These are phyloP conservation scores for Nothura maculosa DNA, from an alignment of 2,797 vertebrate genomes.

Conservation along the genomic window DNA sequence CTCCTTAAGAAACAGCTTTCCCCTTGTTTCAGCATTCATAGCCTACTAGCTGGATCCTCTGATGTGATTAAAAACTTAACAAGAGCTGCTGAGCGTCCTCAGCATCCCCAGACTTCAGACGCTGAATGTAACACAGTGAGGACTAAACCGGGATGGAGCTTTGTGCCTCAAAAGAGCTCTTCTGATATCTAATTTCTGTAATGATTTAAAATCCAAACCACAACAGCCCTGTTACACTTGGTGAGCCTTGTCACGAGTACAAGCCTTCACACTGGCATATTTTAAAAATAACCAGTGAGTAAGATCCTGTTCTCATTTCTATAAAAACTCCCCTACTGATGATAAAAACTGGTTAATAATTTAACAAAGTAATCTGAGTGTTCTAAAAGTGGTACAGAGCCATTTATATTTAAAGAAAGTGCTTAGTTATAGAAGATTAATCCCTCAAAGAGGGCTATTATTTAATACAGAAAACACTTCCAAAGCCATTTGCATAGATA, in stretches of 20 bases:
- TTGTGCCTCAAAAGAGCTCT: background rate
- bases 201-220: slow-evolving; percentile 28
- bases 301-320: slow-evolving; percentile 70
- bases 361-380: slow-evolving; percentile 65
- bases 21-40: background rate
- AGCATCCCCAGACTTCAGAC: background rate
- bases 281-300: slow-evolving; percentile 76
- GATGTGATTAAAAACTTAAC: background rate
- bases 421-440: slow-evolving; percentile 55
- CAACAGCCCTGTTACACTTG: background rate
- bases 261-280: slow-evolving; percentile 34
- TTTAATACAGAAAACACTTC: slow-evolving; percentile 39
- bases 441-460: slow-evolving; percentile 3
- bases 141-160: background rate
- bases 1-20: background rate
- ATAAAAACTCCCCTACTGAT: slow-evolving; percentile 56
- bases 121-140: background rate
- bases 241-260: slow-evolving; percentile 41
- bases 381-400: slow-evolving; percentile 64
- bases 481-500: background rate
- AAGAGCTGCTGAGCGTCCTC: background rate
- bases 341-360: slow-evolving; percentile 74
- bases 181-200: background rate
- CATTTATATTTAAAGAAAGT: slow-evolving; percentile 52
- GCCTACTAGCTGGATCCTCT: background rate